Conservation (phyloP, 2,797 vertebrate species). For the Microhierax caerulescens region DNA sequence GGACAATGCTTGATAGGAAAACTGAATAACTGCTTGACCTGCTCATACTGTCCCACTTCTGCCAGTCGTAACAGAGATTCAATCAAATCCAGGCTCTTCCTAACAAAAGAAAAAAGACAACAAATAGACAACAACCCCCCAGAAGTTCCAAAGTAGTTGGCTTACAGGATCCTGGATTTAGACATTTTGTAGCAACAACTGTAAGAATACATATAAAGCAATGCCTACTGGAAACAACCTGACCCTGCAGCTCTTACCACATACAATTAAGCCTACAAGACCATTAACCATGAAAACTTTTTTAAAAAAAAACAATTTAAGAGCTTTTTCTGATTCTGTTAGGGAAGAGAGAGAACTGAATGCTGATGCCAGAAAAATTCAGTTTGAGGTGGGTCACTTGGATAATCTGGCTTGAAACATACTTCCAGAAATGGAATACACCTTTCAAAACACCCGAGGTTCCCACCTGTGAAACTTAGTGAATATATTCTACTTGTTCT, state of each 20-base stretch:
- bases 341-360: background rate
- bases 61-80: slow-evolving; percentile 93
- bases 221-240: background rate
- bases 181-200: background rate
- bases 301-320: background rate
- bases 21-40: slow-evolving; percentile 98
- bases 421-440: background rate
- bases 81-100: slow-evolving; percentile 99
- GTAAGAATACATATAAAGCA: background rate
- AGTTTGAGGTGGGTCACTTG: background rate
- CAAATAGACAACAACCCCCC: background rate
- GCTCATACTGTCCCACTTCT: slow-evolving; percentile 97
- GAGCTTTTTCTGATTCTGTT: background rate
- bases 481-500: background rate
- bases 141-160: background rate
- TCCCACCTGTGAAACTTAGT: background rate
- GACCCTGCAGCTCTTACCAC: background rate
- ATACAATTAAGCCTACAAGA: background rate
- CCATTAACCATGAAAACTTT: background rate
- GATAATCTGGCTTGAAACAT: background rate
- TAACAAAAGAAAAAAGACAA: slow-evolving; percentile 62
- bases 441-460: background rate
- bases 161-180: background rate
- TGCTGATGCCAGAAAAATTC: background rate
- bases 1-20: slow-evolving; percentile 99